phyloP scores from a whole-genome alignment of 1,140 invertebrate species.

The Drosophila oshimai region DNA sequence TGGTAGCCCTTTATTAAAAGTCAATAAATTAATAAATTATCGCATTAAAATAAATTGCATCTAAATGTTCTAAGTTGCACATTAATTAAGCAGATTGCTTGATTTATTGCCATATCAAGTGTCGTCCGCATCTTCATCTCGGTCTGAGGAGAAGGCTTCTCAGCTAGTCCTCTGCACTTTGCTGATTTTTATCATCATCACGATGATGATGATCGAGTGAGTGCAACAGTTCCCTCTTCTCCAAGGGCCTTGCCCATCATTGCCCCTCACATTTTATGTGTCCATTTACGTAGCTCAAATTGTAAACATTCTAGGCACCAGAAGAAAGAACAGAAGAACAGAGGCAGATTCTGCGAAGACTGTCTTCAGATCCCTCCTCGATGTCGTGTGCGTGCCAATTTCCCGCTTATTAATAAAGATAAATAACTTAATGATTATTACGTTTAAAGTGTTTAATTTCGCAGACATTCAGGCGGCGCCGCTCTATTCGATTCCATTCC shows the following conservation, averaged over 20 bases:
- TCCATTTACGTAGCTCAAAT: slow-evolving; percentile 78
- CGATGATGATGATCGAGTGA: slow-evolving; percentile 34
- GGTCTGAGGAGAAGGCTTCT: slow-evolving; percentile 3
- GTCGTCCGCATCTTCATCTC: slow-evolving; percentile 48
- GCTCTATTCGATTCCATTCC: neutral
- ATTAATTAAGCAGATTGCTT: slow-evolving; percentile 83
- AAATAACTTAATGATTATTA: slow-evolving; percentile 81
- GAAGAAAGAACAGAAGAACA: neutral
- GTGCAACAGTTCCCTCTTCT: neutral
- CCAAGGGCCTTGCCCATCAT: neutral
- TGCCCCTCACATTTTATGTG: slow-evolving; percentile 69
- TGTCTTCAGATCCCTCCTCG: slow-evolving; percentile 1
- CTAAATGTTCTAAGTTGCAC: slow-evolving; percentile 82
- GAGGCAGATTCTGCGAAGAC: slow-evolving; percentile 10
- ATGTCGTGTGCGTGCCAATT: slow-evolving; percentile 73
- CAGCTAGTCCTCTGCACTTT: slow-evolving; percentile 42
- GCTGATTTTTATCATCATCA: slow-evolving; percentile 63
- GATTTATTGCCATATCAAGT: slow-evolving; percentile 83
- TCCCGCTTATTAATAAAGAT: slow-evolving; percentile 81
- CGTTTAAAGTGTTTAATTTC: slow-evolving; percentile 76
- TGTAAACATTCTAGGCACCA: slow-evolving; percentile 61
- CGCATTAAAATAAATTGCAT: slow-evolving; percentile 82
- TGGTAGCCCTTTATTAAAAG: slow-evolving; percentile 66
- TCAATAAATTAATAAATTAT: slow-evolving; percentile 83
- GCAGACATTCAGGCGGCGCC: slow-evolving; percentile 52